phyloP scores from a whole-genome alignment of 2,113 vertebrate genomes.

The Sapajus apella region DNA sequence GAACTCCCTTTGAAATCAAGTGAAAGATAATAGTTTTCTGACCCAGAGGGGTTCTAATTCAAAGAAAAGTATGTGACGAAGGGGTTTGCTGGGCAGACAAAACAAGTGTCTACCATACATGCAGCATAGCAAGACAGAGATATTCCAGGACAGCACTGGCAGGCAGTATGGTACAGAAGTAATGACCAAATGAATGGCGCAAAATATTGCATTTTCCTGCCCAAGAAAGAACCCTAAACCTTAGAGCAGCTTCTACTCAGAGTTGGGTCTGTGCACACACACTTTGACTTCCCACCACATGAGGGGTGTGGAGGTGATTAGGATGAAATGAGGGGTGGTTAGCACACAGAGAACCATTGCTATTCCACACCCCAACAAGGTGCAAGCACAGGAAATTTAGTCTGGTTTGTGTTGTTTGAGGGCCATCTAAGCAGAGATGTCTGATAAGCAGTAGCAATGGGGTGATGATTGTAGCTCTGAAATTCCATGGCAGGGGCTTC shows the following conservation, averaged over 20 bases:
- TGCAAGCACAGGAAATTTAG: neutral
- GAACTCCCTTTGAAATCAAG: neutral
- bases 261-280: neutral
- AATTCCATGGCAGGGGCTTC: neutral
- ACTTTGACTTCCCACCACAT: neutral
- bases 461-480: neutral
- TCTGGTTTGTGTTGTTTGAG: neutral
- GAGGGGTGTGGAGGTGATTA: neutral
- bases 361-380: accelerated
- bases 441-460: neutral
- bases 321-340: neutral
- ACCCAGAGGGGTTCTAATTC: neutral
- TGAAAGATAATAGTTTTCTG: neutral
- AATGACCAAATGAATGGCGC: neutral
- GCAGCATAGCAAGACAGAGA: neutral
- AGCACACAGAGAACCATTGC: neutral
- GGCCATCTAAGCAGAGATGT: neutral
- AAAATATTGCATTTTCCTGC: neutral
- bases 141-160: neutral
- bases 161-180: neutral
- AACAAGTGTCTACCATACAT: neutral
- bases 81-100: neutral
- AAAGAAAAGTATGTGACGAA: neutral
- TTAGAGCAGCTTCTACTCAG: neutral
- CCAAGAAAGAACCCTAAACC: neutral